Evolutionary conservation across 1,140 invertebrate species (phyloP).

Genomic region (Hyles vespertilio): DNA sequence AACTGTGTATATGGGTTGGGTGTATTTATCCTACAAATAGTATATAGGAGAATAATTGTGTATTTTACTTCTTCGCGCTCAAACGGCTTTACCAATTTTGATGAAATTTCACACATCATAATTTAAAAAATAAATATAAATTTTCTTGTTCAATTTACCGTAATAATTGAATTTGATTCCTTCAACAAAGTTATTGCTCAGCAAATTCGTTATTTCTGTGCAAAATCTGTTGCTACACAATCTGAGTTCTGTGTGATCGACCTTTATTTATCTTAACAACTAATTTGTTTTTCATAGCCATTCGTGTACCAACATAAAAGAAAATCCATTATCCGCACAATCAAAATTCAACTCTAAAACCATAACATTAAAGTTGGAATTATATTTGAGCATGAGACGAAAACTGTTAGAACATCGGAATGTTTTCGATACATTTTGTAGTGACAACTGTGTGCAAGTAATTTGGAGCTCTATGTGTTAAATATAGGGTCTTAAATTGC

Average conservation of each 20-base stretch:
- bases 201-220: too few species aligned
- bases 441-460: neutral
- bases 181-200: too few species aligned
- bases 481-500: neutral
- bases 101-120: too few species aligned
- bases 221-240: neutral
- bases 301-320: neutral
- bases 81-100: too few species aligned
- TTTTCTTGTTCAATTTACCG: too few species aligned
- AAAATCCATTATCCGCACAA: neutral
- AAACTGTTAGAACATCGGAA: constrained; percentile 3
- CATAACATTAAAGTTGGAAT: neutral
- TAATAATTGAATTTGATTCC: too few species aligned
- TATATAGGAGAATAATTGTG: too few species aligned
- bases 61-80: too few species aligned
- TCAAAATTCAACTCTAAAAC: constrained; percentile 1
- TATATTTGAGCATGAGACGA: neutral
- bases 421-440: neutral
- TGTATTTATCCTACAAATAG: too few species aligned
- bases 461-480: neutral
- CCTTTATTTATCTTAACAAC: constrained; percentile 2
- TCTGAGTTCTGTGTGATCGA: neutral
- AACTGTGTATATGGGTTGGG: too few species aligned
- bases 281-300: constrained; percentile 6
- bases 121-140: too few species aligned